phyloP scores from a whole-genome alignment of 2,888 invertebrate species.

The Chrysodeixis includens region DNA sequence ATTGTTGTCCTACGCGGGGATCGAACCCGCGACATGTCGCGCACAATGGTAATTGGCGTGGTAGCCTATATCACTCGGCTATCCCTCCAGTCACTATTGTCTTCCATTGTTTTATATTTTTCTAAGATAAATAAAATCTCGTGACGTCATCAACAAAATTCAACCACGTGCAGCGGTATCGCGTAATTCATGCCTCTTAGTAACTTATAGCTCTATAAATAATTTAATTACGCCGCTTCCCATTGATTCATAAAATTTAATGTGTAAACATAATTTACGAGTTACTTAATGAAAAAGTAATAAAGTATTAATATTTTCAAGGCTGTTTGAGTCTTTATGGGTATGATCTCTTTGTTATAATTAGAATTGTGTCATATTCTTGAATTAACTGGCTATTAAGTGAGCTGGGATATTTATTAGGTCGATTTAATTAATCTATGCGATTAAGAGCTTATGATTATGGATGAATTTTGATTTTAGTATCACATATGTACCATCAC shows the following conservation, averaged over 20 bases:
- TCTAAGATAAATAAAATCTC: background rate
- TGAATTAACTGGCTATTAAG: background rate
- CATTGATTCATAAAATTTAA: slow-evolving; percentile 48
- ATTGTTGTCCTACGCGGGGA: no score
- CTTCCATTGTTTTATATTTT: background rate
- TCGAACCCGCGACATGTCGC: no score
- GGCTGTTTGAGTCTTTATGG: background rate
- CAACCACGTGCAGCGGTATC: slow-evolving; percentile 19
- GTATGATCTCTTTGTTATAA: background rate
- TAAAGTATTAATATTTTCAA: slow-evolving; percentile 49
- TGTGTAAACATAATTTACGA: slow-evolving; percentile 49
- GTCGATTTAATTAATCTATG: background rate
- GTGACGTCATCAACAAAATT: slow-evolving; percentile 15
- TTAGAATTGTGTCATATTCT: slow-evolving; percentile 1
- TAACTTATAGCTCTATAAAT: slow-evolving; percentile 38
- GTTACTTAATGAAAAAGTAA: slow-evolving; percentile 48
- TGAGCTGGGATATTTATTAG: background rate
- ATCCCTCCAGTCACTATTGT: no score
- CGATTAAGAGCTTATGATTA: no score
- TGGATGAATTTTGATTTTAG: no score
- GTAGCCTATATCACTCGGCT: no score
- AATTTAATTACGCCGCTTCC: slow-evolving; percentile 49
- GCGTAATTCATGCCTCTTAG: slow-evolving; percentile 40
- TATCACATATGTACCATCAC: no score
- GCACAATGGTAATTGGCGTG: no score